Conservation (phyloP, 2,888 invertebrate genomes). For the Heteropelma amictum region DNA sequence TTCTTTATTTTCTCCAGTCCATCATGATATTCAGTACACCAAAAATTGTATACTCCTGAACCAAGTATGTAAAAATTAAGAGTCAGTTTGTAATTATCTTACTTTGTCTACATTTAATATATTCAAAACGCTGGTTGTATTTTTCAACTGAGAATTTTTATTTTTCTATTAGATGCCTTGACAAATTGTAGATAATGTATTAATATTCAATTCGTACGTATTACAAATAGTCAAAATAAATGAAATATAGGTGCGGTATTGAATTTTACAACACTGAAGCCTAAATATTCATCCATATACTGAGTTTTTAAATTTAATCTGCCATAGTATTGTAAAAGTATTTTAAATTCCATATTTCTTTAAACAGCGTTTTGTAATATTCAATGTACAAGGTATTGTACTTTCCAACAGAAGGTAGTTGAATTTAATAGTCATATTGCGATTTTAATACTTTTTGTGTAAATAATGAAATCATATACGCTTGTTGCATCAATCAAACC, state of each 20-base stretch:
- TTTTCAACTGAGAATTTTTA: neutral
- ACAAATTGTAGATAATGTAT: neutral
- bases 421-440: constrained; percentile 1
- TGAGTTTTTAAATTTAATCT: neutral
- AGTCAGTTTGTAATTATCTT: constrained; percentile 1
- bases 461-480: constrained; percentile 6
- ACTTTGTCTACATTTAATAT: neutral
- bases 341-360: constrained; percentile 9
- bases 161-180: neutral
- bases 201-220: neutral
- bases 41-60: neutral
- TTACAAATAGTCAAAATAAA: neutral
- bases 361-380: constrained; percentile 2
- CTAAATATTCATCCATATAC: neutral
- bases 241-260: neutral
- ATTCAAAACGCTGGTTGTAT: neutral
- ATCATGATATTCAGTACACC: neutral
- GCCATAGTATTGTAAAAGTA: neutral
- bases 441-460: constrained; percentile 3
- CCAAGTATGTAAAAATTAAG: neutral
- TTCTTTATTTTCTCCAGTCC: neutral
- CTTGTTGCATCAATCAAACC: constrained; percentile 4
- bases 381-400: neutral
- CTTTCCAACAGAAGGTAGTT: neutral
- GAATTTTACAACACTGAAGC: neutral